Conservation (phyloP, 2,113 vertebrate species). For the Etheostoma cragini region DNA sequence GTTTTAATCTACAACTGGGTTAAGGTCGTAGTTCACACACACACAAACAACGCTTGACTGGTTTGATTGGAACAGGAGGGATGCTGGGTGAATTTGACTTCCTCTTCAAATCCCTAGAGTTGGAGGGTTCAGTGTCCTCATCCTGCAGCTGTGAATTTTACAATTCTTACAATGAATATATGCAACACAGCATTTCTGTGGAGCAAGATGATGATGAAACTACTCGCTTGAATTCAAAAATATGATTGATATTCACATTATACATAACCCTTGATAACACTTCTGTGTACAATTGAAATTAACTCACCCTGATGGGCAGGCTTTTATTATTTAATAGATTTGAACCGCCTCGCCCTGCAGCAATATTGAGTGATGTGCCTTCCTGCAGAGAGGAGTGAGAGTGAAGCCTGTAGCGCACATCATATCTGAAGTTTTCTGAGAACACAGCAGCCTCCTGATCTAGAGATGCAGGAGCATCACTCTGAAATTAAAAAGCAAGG, state of each 20-base stretch:
- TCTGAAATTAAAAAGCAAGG: constrained; percentile 12
- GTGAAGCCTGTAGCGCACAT: constrained; percentile 16
- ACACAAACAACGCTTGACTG: constrained; percentile 25
- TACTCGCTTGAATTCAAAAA: constrained; percentile 4
- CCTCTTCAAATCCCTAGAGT: constrained; percentile 5
- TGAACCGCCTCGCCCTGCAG: constrained; percentile 5
- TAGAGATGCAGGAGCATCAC: constrained; percentile 9
- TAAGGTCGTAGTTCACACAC: constrained; percentile 6
- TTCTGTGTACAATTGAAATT: constrained; percentile 16
- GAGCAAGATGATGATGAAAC: constrained; percentile 8
- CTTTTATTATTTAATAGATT: constrained; percentile 23
- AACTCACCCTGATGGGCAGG: background rate
- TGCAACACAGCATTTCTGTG: background rate
- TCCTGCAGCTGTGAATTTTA: constrained; percentile 26
- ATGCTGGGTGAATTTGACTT: background rate
- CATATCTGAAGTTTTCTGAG: constrained; percentile 34
- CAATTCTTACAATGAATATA: constrained; percentile 6
- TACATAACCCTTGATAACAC: constrained; percentile 1
- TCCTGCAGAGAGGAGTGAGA: constrained; percentile 38
- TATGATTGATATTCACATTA: background rate
- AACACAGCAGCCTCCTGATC: constrained; percentile 32
- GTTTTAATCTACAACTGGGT: constrained; percentile 44
- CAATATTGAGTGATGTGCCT: constrained; percentile 37
- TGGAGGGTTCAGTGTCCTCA: background rate
- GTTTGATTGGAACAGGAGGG: constrained; percentile 39